Evolutionary conservation across 2,113 vertebrate genomes (phyloP), one percentile per base, ranked within the genome.

Genomic region (Labeo rohita): DNA sequence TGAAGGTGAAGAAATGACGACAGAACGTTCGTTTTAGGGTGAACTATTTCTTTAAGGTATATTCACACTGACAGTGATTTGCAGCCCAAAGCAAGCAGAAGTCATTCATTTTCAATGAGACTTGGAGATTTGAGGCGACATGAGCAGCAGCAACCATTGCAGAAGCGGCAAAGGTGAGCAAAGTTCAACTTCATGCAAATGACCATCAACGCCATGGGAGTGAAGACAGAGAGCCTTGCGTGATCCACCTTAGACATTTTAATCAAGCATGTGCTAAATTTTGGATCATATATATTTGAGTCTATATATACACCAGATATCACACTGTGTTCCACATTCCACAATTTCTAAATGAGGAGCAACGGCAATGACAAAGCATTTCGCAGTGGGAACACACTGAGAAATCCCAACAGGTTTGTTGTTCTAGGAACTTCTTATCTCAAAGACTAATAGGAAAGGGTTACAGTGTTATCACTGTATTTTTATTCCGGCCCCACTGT

Each of bases 61-160:
- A 73, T 73, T 73, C 39, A 7, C 5, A 73, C 5, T 74, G 70
- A 49, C 21, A 13, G 11, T 74, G 72, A 49, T 74, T 45, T 23
- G 45, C 45, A 47, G 72, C 72, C 72, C 11, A 74, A 49, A 74
- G 72, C 45, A 74, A 74, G 45, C 43, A 23, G 43, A 74, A 74
- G 21, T 49, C 72, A 15, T 74, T 74, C 21, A 74, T 74, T 74
- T 74, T 74, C 72, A 74, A 74, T 74, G 6, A 74, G 21, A 74
- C 49, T 73, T 47, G 39, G 18, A n/a, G 68, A 72, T 72, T 6
- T 21, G 18, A n/a, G 43, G 2, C 6, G 7, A 74, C 5, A 23
- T 74, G 18, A 6, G 4, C 11, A 2, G 10, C 10, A 12, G 21
- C 21, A 47, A n/a, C 10, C 2, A 3, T 45, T 47, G 18, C 3